Conservation (phyloP, 2,113 vertebrate species). For the Mobula hypostoma region DNA sequence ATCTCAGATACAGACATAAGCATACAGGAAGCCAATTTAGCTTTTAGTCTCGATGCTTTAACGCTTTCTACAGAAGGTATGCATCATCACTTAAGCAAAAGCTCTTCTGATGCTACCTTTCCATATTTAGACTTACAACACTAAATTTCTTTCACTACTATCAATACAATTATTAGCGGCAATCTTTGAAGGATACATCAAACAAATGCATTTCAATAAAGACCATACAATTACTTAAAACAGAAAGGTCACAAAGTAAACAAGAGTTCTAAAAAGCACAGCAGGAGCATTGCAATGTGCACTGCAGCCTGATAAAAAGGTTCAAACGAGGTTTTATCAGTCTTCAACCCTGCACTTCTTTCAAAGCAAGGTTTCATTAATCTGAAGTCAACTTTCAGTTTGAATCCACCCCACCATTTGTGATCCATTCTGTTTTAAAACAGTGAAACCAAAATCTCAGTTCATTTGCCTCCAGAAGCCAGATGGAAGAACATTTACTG, state of each 20-base stretch:
- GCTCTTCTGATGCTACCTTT: neutral
- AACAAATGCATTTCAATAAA: slow-evolving; percentile 2
- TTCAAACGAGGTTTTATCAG: slow-evolving; percentile 11
- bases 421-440: neutral
- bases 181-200: slow-evolving; percentile 3
- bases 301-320: neutral
- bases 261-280: neutral
- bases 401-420: neutral
- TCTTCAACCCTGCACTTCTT: neutral
- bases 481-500: neutral
- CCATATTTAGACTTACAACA: neutral
- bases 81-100: neutral
- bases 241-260: slow-evolving; percentile 12
- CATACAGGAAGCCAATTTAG: neutral
- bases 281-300: slow-evolving; percentile 7
- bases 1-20: neutral
- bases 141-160: neutral
- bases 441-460: neutral
- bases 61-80: neutral
- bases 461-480: neutral
- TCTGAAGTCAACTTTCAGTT: slow-evolving; percentile 23
- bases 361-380: neutral
- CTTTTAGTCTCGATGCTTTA: neutral
- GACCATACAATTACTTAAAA: neutral
- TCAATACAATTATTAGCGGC: neutral